Evolutionary conservation across 2,888 invertebrate genomes (phyloP).

Genomic region (Thelaira solivaga): DNA sequence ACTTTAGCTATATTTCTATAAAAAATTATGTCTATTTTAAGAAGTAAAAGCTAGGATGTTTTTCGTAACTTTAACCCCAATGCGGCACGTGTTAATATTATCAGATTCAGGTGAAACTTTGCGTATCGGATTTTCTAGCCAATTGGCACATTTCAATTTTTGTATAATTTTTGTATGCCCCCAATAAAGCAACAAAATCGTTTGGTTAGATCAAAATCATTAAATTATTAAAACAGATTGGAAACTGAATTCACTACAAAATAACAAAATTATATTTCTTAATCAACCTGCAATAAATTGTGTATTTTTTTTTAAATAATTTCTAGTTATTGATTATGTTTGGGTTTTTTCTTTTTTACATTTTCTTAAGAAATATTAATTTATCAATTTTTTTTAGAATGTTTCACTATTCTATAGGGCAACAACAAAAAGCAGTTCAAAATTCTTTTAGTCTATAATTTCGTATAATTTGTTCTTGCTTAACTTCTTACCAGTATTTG

Average conservation of each 20-base stretch:
- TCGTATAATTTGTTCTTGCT: constrained; percentile 48
- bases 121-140: too few species aligned
- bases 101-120: too few species aligned
- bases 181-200: background rate
- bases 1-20: too few species aligned
- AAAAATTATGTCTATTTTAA: too few species aligned
- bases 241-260: constrained; percentile 15
- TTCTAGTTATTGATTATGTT: constrained; percentile 33
- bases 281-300: constrained; percentile 22
- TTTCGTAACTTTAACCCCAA: too few species aligned
- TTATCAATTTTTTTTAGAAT: constrained; percentile 13
- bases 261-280: constrained; percentile 8
- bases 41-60: too few species aligned
- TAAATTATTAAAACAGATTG: constrained; percentile 3
- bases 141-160: background rate
- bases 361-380: constrained; percentile 27
- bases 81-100: too few species aligned
- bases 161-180: background rate
- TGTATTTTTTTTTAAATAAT: constrained; percentile 28
- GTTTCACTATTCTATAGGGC: constrained; percentile 6
- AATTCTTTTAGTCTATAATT: constrained; percentile 53
- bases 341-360: background rate
- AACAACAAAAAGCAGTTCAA: constrained; percentile 22
- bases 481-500: constrained; percentile 4
- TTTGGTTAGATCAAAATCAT: constrained; percentile 7